Conservation (phyloP, 2,888 invertebrate genomes). For the Pogonocherus hispidulus region DNA sequence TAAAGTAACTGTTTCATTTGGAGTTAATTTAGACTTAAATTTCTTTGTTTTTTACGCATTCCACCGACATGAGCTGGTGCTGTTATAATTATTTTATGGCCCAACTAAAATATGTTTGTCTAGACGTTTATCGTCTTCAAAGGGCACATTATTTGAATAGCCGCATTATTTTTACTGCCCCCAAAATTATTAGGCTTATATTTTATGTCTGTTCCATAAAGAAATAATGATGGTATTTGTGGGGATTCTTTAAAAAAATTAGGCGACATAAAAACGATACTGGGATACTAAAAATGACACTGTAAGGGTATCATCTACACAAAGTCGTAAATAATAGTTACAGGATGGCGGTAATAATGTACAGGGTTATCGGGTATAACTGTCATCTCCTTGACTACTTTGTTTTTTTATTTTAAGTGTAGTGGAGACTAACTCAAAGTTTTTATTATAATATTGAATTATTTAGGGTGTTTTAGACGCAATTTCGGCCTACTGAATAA, state of each 20-base stretch:
- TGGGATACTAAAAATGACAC: neutral
- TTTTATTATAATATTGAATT: too few relatives aligned
- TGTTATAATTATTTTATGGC: slow-evolving; percentile 26
- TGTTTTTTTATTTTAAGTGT: too few relatives aligned
- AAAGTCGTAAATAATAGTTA: too few relatives aligned
- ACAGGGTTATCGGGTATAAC: too few relatives aligned
- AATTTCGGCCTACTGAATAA: too few relatives aligned
- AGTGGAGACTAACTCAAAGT: too few relatives aligned
- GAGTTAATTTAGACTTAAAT: slow-evolving; percentile 24
- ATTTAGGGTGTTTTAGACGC: too few relatives aligned
- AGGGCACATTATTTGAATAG: slow-evolving; percentile 9
- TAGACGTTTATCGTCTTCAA: slow-evolving; percentile 29
- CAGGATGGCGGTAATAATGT: too few relatives aligned
- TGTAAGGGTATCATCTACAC: neutral
- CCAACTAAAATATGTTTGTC: slow-evolving; percentile 11
- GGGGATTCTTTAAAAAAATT: neutral
- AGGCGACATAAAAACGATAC: neutral
- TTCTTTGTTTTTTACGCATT: slow-evolving; percentile 16
- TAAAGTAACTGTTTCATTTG: too few relatives aligned
- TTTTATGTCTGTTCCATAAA: slow-evolving; percentile 6
- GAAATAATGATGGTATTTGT: neutral
- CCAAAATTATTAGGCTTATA: slow-evolving; percentile 14
- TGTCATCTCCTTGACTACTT: too few relatives aligned
- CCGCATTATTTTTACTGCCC: slow-evolving; percentile 16
- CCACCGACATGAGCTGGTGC: slow-evolving; percentile 1